phyloP scores from a whole-genome alignment of 2,113 vertebrate genomes.

The Ifrita kowaldi region DNA sequence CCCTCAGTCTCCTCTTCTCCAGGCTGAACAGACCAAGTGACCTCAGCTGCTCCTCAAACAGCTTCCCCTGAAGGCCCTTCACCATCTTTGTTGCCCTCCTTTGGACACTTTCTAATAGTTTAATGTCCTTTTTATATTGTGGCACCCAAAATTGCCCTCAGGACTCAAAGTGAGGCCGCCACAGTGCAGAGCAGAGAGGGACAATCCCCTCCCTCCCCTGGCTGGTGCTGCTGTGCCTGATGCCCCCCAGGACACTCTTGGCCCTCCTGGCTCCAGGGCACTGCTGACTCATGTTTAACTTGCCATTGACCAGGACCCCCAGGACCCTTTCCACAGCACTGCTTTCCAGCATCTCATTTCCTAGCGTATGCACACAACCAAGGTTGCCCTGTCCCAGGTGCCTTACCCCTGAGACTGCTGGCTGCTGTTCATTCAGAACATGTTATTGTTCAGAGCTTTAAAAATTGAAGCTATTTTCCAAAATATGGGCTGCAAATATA shows the following conservation, averaged over 20 bases:
- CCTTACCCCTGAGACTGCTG: background rate
- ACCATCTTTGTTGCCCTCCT: background rate
- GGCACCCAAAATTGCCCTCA: background rate
- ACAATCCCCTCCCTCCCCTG: fast-evolving
- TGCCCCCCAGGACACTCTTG: fast-evolving
- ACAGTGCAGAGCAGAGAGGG: fast-evolving
- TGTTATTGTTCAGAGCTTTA: background rate
- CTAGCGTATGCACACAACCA: background rate
- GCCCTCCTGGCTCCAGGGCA: background rate
- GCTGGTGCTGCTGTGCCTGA: fast-evolving
- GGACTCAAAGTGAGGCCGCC: fast-evolving
- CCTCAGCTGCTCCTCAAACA: fast-evolving
- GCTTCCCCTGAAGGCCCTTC: background rate
- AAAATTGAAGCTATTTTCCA: background rate
- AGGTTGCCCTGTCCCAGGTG: background rate
- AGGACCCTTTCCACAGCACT: background rate
- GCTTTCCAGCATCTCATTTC: background rate
- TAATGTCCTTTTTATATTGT: background rate
- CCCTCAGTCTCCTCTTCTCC: background rate
- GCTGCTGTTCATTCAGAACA: background rate
- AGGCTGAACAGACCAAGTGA: background rate
- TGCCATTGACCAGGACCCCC: fast-evolving
- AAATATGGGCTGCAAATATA: background rate
- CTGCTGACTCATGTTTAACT: fast-evolving
- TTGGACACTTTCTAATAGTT: fast-evolving